A percentile compares a stretch with the other conserved stretches of the same genome.
These are phyloP conservation scores for Augochlorella aurata DNA, from an alignment of 2,888 invertebrate species.

Conservation along the genomic window DNA sequence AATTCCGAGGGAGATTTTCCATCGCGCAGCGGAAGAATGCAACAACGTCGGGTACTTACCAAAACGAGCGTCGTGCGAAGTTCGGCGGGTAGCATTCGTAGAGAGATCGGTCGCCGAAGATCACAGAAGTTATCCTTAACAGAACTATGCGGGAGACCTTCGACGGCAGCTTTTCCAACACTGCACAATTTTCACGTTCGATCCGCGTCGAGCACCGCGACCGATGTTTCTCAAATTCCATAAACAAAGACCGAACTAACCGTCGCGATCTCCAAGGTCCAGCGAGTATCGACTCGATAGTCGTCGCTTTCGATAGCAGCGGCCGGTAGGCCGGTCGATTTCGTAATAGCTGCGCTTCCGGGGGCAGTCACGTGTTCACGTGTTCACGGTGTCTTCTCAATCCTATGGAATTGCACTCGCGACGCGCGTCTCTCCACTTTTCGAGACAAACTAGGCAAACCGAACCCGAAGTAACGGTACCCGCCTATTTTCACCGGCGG, in stretches of 20 bases:
- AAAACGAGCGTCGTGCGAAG: constrained; percentile 27
- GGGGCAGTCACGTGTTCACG: not conserved
- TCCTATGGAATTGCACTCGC: constrained; percentile 46
- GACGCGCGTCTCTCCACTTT: constrained; percentile 48
- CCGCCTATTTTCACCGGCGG: constrained; percentile 51
- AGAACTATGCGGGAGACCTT: not conserved
- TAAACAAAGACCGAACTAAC: too few relatives aligned
- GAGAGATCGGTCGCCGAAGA: constrained; percentile 7
- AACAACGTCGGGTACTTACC: constrained; percentile 44
- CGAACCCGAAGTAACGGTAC: constrained; percentile 48
- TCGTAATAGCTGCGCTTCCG: constrained; percentile 6
- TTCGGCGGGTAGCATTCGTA: constrained; percentile 48
- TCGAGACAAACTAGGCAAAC: constrained; percentile 27
- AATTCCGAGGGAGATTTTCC: not conserved
- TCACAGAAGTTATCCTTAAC: constrained; percentile 40
- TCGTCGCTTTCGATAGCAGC: not conserved
- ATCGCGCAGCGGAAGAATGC: not conserved
- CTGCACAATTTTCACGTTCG: constrained; percentile 26
- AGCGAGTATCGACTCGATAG: too few relatives aligned
- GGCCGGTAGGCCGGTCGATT: not conserved
- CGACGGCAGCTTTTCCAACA: not conserved
- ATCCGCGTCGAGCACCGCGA: constrained; percentile 6
- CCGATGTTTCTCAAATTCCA: too few relatives aligned
- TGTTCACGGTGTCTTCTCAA: constrained; percentile 11
- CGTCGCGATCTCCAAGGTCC: not conserved